Evolutionary conservation across 37 sponge, comb jelly and placozoan genomes (phyloP).

Genomic region (Diacarnus erythraeanus): DNA sequence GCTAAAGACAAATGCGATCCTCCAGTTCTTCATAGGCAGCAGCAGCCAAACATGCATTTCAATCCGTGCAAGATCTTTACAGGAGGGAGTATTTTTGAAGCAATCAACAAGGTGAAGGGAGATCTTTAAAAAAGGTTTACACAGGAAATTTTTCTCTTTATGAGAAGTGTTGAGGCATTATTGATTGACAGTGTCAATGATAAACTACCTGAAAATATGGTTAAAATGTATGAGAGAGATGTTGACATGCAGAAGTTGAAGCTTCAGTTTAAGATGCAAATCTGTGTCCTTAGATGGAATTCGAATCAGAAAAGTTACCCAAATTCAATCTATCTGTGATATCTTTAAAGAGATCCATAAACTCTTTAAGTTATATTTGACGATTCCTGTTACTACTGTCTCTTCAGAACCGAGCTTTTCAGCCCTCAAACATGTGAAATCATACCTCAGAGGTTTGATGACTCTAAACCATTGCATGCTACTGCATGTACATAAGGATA

Average conservation of each 20-base stretch:
- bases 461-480: conserved; percentile 46
- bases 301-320: conserved; percentile 24
- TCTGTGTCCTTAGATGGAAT: conserved; percentile 14
- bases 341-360: conserved; percentile 54
- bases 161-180: conserved; percentile 12
- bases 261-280: conserved; percentile 14
- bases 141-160: conserved; percentile 19
- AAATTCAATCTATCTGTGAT: conserved; percentile 46
- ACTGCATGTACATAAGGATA: conserved; percentile 31
- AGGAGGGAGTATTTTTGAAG: conserved; percentile 29
- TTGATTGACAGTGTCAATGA: conserved; percentile 13
- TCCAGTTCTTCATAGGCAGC: conserved; percentile 19
- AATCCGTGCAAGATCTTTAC: conserved; percentile 31
- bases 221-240: conserved; percentile 15
- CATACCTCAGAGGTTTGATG: conserved; percentile 38
- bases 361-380: conserved; percentile 46
- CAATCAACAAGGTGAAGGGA: conserved; percentile 25
- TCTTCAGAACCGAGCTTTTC: conserved; percentile 52
- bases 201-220: neutral
- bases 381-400: conserved; percentile 55
- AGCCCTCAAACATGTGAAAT: conserved; percentile 21
- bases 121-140: conserved; percentile 30
- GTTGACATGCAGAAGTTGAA: conserved; percentile 20
- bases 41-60: conserved; percentile 5
- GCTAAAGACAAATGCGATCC: conserved; percentile 36